Evolutionary conservation across 2,888 invertebrate genomes (phyloP).

Genomic region (Folsomia candida): DNA sequence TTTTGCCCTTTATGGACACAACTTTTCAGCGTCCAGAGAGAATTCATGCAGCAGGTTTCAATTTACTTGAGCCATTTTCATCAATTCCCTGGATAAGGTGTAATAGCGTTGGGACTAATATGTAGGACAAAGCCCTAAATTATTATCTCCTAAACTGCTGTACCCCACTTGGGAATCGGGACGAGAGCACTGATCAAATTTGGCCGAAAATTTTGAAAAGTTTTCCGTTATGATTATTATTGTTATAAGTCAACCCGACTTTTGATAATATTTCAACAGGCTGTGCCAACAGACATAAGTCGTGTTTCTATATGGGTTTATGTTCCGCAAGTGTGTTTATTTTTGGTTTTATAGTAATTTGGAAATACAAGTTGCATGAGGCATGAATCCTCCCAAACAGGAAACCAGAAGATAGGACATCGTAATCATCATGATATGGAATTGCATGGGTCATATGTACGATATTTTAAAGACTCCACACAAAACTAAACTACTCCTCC

Average conservation of each 20-base stretch:
- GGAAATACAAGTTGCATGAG: not conserved
- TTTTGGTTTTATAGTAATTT: not conserved
- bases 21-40: not conserved
- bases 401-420: not conserved
- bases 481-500: no score
- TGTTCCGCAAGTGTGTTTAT: no score
- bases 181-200: no score
- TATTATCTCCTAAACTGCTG: no score
- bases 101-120: not conserved
- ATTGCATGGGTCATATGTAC: not conserved
- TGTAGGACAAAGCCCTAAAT: not conserved
- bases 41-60: not conserved
- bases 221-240: no score
- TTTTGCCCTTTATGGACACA: conserved; percentile 2
- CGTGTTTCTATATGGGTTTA: no score
- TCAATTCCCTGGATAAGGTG: not conserved
- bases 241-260: no score
- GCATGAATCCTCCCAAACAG: not conserved
- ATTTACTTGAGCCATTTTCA: not conserved
- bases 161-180: no score
- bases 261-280: no score
- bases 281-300: no score
- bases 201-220: no score
- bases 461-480: no score
- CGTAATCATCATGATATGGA: not conserved